These are phyloP conservation scores for Rhineura floridana DNA, from an alignment of 2,113 vertebrate species.

Conservation along the genomic window DNA sequence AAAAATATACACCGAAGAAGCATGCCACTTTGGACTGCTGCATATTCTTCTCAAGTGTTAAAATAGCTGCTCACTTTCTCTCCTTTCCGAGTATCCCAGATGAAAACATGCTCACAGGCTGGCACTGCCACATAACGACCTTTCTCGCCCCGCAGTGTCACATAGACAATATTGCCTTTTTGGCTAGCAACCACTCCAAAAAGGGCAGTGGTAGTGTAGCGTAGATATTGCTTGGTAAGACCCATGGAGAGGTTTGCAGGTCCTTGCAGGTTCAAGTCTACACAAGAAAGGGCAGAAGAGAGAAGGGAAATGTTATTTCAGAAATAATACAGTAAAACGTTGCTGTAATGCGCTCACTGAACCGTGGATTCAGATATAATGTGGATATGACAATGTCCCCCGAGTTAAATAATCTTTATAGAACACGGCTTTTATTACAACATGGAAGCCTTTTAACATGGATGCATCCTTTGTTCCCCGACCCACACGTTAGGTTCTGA, in stretches of 20 bases:
- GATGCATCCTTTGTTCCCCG: no score
- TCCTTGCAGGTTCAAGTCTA: constrained; percentile 10
- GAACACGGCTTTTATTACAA: no score
- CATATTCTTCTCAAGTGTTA: not conserved
- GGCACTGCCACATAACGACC: constrained; percentile 90
- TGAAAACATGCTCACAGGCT: constrained; percentile 94
- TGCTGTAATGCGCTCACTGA: no score
- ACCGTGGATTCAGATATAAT: no score
- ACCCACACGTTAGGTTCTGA: no score
- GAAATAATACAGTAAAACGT: no score
- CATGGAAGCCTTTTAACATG: no score
- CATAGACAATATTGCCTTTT: constrained; percentile 83
- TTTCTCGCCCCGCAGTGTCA: constrained; percentile 87
- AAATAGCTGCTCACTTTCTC: constrained; percentile 84
- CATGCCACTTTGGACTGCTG: not conserved
- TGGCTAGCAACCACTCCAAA: constrained; percentile 92
- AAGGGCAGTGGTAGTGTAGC: constrained; percentile 84
- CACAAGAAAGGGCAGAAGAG: not conserved
- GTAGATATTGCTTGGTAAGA: constrained; percentile 94
- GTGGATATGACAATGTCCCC: no score
- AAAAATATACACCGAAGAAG: not conserved
- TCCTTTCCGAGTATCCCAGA: constrained; percentile 93
- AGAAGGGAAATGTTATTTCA: not conserved
- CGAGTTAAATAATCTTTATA: no score
- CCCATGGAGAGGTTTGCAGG: constrained; percentile 80